Base-by-base conservation (phyloP, 2,888 invertebrate species). In the Gisinianus flammeolus region DNA sequence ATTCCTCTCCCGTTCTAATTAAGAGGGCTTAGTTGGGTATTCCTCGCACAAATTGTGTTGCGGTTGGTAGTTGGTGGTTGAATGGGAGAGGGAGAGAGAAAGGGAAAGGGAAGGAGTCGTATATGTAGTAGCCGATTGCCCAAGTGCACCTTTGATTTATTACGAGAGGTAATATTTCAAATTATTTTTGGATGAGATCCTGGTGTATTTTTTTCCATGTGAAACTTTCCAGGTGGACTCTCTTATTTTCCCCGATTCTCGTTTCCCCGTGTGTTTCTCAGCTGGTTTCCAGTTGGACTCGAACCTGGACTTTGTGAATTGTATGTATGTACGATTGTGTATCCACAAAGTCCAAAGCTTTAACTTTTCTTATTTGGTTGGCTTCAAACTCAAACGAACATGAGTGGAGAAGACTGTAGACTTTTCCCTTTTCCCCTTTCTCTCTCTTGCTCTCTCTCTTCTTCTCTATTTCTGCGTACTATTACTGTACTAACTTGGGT, bases 171-270 rank as follows among this genome's bases (percentile, higher is more conserved):
- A 73, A 73, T 73, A 73, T 73, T 73, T 73, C 73, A 73, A 62
- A 73, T 73, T 73, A 73, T 73, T 62, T 73, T 73, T 62, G 73
- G 73, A 73, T 73, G 73, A 73, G 73, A 58, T 73, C 35, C 73
- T 62, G 24, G 24, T 64, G 12, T 62, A 62, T 73, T 33, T 62
- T 73, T 35, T 73, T 72, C 30, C 62, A 62, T 62, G 62, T 22
- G 62, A 73, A 71, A 62, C 62, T 62, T 62, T 62, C 73, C 73
- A 73, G 73, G 62, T 73, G 73, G 33, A 73, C 62, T 31, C 35
- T 64, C 30, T 35, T 35, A 6, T 22, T n/a, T 56, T 56, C n/a
- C 24, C 62, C 24, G 24, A 22, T 62, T 26, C 22, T 58, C 4
- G 1, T 58, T 24, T 58, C 56, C 22, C n/a, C 56, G 35, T 35